These are phyloP conservation scores for Mesaphorura yosii DNA, from an alignment of 1,140 invertebrate species.

Conservation along the genomic window DNA sequence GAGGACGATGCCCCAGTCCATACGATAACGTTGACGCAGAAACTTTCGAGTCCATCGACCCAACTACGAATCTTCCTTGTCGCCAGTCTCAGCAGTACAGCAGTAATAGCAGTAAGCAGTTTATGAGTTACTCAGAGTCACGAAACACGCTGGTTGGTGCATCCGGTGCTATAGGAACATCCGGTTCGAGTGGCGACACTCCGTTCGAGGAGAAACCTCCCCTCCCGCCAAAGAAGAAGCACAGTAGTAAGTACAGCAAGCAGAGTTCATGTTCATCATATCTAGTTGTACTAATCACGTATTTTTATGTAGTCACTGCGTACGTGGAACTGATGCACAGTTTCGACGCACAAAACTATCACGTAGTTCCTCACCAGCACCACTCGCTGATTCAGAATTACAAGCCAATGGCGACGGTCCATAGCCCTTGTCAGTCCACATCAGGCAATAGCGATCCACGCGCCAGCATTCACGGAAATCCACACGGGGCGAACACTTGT, in stretches of 20 bases:
- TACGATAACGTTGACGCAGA: slow-evolving; percentile 29
- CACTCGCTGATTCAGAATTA: slow-evolving; percentile 24
- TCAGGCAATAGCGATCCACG: too few relatives aligned
- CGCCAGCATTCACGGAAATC: slow-evolving; percentile 3
- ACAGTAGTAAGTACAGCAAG: slow-evolving; percentile 23
- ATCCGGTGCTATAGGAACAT: slow-evolving; percentile 3
- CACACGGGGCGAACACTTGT: slow-evolving; percentile 7
- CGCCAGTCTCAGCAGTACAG: background rate
- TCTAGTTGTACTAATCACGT: background rate
- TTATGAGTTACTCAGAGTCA: slow-evolving; percentile 27
- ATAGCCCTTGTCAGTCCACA: too few relatives aligned
- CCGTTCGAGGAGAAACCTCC: slow-evolving; percentile 28
- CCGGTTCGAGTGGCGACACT: too few relatives aligned
- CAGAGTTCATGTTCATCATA: background rate
- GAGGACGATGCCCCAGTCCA: slow-evolving; percentile 5
- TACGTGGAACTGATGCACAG: slow-evolving; percentile 31
- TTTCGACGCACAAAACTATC: slow-evolving; percentile 21
- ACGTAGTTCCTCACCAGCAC: slow-evolving; percentile 16
- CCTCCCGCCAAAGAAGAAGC: slow-evolving; percentile 30
- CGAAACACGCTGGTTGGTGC: slow-evolving; percentile 21
- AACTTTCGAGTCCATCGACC: background rate
- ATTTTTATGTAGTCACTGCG: slow-evolving; percentile 26
- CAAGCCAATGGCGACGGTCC: too few relatives aligned
- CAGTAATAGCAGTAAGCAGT: slow-evolving; percentile 15
- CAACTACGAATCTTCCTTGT: background rate